Evolutionary conservation across 1,140 invertebrate species (phyloP).

Genomic region (Philaenus spumarius): DNA sequence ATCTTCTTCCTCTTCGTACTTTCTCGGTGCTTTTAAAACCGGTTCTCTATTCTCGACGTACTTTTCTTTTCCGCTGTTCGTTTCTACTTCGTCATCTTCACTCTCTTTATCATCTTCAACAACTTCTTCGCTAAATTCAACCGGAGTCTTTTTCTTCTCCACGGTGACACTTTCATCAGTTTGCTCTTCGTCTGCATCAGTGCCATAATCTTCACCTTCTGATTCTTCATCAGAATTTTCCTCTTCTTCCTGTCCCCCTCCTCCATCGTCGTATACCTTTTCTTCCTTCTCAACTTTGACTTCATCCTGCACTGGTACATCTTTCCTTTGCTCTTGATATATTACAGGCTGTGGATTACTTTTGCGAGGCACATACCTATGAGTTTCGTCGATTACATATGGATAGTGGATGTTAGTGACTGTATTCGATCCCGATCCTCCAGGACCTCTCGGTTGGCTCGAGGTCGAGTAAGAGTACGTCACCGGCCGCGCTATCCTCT

Average conservation of each 20-base stretch:
- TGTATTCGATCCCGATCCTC: no score
- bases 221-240: not conserved
- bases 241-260: not conserved
- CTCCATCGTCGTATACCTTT: not conserved
- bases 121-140: no score
- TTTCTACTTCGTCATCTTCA: not conserved
- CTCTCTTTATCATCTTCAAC: not conserved
- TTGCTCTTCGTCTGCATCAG: not conserved
- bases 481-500: constrained; percentile 9
- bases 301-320: not conserved
- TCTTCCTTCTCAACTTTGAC: not conserved
- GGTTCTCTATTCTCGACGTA: not conserved
- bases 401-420: not conserved
- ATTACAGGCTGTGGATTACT: not conserved
- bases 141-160: no score
- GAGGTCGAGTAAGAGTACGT: constrained; percentile 22
- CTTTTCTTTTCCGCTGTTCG: not conserved
- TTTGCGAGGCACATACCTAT: not conserved
- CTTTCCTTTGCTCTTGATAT: no score
- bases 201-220: not conserved
- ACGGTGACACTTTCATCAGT: no score
- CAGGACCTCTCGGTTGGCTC: not conserved
- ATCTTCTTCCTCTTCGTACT: not conserved
- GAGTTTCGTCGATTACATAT: not conserved
- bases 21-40: not conserved